Conservation (phyloP, 2,888 invertebrate species). For the Deilephila porcellus region DNA sequence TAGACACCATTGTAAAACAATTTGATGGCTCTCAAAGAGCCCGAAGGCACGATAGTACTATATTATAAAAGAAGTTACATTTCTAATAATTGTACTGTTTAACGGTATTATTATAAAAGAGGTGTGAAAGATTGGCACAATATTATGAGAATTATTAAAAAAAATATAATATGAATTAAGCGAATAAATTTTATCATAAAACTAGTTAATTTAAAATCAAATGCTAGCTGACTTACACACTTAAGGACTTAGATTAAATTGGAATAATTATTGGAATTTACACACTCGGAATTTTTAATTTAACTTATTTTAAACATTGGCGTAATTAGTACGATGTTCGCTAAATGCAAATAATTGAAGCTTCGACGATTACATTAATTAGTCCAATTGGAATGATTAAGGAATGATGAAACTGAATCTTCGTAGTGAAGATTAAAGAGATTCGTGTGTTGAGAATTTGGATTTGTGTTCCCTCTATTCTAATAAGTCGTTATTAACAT, state of each 20-base stretch:
- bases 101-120: constrained; percentile 41
- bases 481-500: constrained; percentile 41
- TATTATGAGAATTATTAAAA: constrained; percentile 39
- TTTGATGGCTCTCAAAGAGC: constrained; percentile 55
- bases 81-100: constrained; percentile 63
- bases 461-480: constrained; percentile 38
- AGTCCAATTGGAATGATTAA: constrained; percentile 63
- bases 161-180: constrained; percentile 38
- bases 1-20: constrained; percentile 55
- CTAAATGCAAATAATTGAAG: constrained; percentile 23
- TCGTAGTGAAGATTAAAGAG: constrained; percentile 36
- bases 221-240: constrained; percentile 46
- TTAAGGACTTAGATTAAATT: constrained; percentile 42
- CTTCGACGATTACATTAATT: constrained; percentile 38
- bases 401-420: constrained; percentile 55
- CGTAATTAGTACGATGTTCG: constrained; percentile 2
- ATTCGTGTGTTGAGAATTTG: constrained; percentile 43
- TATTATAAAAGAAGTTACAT: constrained; percentile 51
- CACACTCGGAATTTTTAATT: not conserved
- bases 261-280: constrained; percentile 41
- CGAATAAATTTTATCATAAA: constrained; percentile 34
- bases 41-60: constrained; percentile 60
- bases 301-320: not conserved
- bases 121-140: constrained; percentile 57
- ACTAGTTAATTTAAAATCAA: constrained; percentile 40